Evolutionary conservation across 1,140 invertebrate species (phyloP).

Genomic region (Macrosteles quadrilineatus): DNA sequence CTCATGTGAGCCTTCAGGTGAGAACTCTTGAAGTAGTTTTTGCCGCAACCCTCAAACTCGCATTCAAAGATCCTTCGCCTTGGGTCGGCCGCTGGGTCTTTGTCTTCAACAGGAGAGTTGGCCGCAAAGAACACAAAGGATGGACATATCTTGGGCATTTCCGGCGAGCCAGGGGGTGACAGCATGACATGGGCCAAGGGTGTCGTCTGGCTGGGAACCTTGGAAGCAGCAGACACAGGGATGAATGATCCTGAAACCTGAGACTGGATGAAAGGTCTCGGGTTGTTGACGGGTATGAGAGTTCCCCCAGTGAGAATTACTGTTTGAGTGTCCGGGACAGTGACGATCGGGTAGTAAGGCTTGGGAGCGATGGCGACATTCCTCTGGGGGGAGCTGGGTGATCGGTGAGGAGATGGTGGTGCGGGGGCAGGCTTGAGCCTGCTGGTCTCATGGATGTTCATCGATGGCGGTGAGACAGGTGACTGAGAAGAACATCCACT

Average conservation of each 20-base stretch:
- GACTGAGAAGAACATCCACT: neutral
- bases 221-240: conserved; percentile 31
- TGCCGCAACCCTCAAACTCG: conserved; percentile 79
- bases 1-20: conserved; percentile 94
- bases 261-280: conserved; percentile 1
- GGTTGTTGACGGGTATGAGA: conserved; percentile 22
- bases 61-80: conserved; percentile 82
- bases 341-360: conserved; percentile 38
- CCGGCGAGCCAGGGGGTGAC: conserved; percentile 13
- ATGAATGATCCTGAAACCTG: conserved; percentile 26
- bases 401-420: neutral
- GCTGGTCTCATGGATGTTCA: conserved; percentile 17
- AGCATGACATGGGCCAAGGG: too few species aligned
- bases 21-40: conserved; percentile 97
- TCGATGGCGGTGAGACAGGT: conserved; percentile 10
- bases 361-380: conserved; percentile 51
- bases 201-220: neutral
- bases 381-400: conserved; percentile 16
- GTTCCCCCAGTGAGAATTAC: conserved; percentile 42
- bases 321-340: conserved; percentile 34
- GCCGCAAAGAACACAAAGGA: conserved; percentile 26
- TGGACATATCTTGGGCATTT: conserved; percentile 14
- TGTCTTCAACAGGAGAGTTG: conserved; percentile 13
- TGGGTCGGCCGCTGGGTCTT: conserved; percentile 47
- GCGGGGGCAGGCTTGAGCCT: conserved; percentile 17